Conservation (phyloP, 2,113 vertebrate species). For the Laticauda colubrina region DNA sequence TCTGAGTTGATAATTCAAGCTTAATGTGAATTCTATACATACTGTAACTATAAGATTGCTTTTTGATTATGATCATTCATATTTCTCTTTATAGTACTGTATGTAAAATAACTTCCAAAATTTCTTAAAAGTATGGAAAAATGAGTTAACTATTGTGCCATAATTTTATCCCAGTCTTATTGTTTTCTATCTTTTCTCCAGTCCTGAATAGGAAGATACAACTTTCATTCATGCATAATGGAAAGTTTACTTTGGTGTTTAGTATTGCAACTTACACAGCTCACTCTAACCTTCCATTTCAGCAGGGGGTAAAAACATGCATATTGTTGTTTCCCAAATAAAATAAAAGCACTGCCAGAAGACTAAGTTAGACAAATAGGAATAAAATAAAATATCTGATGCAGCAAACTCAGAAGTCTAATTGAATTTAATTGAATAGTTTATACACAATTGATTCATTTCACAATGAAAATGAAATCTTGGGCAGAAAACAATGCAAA, state of each 20-base stretch:
- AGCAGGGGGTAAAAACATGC: not conserved
- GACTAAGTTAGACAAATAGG: not conserved
- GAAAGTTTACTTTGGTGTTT: not conserved
- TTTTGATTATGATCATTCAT: not conserved
- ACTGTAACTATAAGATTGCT: not conserved
- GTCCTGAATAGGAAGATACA: not conserved
- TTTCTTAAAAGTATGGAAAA: not conserved
- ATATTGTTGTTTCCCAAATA: not conserved
- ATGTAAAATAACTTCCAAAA: not conserved
- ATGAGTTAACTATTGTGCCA: not conserved
- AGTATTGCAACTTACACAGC: not conserved
- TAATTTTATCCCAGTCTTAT: not conserved
- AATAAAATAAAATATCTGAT: not conserved
- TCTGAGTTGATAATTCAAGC: not conserved
- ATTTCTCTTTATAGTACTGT: not conserved
- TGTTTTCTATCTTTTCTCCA: not conserved
- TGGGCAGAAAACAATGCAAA: not conserved
- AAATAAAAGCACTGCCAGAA: not conserved
- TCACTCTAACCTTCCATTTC: not conserved
- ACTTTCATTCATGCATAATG: not conserved
- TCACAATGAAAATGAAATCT: not conserved
- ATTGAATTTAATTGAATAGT: not conserved
- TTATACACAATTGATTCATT: not conserved
- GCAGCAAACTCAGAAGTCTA: not conserved
- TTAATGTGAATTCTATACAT: not conserved